These are phyloP conservation scores for Pangasius larnaudii DNA, from an alignment of 2,797 vertebrate species.

Conservation along the genomic window DNA sequence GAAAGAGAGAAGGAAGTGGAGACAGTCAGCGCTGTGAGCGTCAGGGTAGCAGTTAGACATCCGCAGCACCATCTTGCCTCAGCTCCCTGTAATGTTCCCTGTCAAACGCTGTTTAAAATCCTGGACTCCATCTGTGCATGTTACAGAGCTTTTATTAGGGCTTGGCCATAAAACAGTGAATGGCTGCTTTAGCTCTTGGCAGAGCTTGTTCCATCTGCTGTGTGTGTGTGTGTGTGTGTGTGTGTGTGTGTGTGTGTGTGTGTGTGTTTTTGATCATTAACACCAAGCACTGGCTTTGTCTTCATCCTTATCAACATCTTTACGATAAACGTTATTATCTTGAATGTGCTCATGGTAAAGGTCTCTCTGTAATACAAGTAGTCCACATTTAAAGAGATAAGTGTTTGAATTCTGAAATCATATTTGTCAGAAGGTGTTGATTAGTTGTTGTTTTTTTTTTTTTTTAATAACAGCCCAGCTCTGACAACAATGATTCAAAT, in stretches of 20 bases:
- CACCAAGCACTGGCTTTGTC: slow-evolving; percentile 37
- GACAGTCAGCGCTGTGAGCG: slow-evolving; percentile 9
- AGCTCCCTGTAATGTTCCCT: slow-evolving; percentile 5
- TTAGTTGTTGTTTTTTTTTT: neutral
- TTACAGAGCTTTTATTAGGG: slow-evolving; percentile 38
- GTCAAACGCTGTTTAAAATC: slow-evolving; percentile 16
- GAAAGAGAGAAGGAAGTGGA: slow-evolving; percentile 24
- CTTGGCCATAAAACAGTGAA: slow-evolving; percentile 35
- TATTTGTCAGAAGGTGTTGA: neutral
- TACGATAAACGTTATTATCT: slow-evolving; percentile 46
- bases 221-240: slow-evolving; percentile 15
- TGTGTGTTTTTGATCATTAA: slow-evolving; percentile 46
- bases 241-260: neutral
- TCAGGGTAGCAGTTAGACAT: slow-evolving; percentile 31
- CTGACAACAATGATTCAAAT: neutral
- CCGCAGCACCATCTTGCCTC: slow-evolving; percentile 17
- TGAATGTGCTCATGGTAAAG: slow-evolving; percentile 37
- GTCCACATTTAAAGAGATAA: slow-evolving; percentile 33
- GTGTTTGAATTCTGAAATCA: neutral
- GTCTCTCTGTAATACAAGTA: slow-evolving; percentile 3
- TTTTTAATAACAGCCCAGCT: neutral
- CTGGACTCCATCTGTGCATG: slow-evolving; percentile 10
- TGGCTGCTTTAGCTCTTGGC: slow-evolving; percentile 40
- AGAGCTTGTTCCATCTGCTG: slow-evolving; percentile 39
- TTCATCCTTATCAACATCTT: slow-evolving; percentile 20